phyloP scores from a whole-genome alignment of 2,113 vertebrate species.

The Microtus richardsoni region DNA sequence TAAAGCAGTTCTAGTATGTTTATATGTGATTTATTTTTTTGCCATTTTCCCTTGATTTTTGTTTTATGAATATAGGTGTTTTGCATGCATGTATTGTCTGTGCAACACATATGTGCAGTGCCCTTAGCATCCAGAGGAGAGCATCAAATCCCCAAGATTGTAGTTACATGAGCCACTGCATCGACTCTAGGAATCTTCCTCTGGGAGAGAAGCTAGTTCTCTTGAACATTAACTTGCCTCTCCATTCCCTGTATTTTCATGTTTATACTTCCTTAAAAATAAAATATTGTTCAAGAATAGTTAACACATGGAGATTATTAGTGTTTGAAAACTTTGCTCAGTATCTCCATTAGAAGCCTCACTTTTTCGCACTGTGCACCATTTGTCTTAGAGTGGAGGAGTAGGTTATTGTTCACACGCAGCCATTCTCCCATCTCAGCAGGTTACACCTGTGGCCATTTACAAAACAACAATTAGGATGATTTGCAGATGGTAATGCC shows the following conservation, averaged over 20 bases:
- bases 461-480: too few relatives aligned
- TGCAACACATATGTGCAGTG: background rate
- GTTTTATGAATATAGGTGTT: background rate
- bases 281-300: background rate
- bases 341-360: too few relatives aligned
- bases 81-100: background rate
- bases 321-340: background rate
- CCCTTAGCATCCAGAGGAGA: background rate
- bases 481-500: background rate
- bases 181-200: too few relatives aligned
- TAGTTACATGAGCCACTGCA: background rate
- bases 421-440: background rate
- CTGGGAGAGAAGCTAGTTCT: background rate
- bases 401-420: background rate
- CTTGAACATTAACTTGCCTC: background rate
- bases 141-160: background rate
- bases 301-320: rapidly evolving
- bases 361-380: background rate
- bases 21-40: background rate
- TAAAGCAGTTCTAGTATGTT: background rate
- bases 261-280: background rate
- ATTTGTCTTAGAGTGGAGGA: background rate
- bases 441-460: background rate
- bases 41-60: background rate
- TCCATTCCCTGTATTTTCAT: background rate